These are phyloP conservation scores for Euzophera pinguis DNA, from an alignment of 2,888 invertebrate genomes.

Conservation along the genomic window DNA sequence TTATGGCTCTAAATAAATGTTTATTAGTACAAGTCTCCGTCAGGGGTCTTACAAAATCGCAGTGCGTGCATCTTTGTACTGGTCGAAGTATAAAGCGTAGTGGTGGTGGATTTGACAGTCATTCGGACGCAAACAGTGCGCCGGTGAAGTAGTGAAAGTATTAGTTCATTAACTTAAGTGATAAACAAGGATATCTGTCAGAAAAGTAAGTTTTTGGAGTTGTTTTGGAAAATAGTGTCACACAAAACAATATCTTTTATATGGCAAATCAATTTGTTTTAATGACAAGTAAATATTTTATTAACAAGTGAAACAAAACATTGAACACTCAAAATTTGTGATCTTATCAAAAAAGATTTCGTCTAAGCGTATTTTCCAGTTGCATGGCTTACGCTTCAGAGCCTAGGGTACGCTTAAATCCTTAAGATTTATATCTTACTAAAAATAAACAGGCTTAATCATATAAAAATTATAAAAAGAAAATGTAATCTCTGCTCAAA, in stretches of 20 bases:
- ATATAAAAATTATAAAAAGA: too few relatives aligned
- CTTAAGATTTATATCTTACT: too few relatives aligned
- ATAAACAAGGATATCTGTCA: conserved; percentile 49
- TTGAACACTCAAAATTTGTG: too few relatives aligned
- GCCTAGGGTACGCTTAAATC: too few relatives aligned
- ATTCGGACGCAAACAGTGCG: conserved; percentile 73
- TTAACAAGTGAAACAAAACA: too few relatives aligned
- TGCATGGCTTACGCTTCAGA: too few relatives aligned
- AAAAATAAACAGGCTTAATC: too few relatives aligned
- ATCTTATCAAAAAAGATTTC: too few relatives aligned
- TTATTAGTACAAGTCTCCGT: conserved; percentile 59
- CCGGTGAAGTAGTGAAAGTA: conserved; percentile 61
- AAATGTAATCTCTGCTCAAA: too few relatives aligned
- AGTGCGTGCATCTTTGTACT: conserved; percentile 67
- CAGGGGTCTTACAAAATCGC: conserved; percentile 74
- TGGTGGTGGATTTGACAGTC: conserved; percentile 63
- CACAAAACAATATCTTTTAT: neutral
- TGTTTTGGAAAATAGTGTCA: conserved; percentile 6
- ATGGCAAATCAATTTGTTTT: too few relatives aligned
- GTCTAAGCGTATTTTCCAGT: too few relatives aligned
- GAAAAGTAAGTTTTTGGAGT: conserved; percentile 54
- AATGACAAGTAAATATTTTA: too few relatives aligned
- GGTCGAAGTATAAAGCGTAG: conserved; percentile 75
- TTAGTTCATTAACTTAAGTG: conserved; percentile 42
- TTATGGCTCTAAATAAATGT: conserved; percentile 24